Conservation (phyloP, 2,797 vertebrate species). For the Rousettus madagascariensis region DNA sequence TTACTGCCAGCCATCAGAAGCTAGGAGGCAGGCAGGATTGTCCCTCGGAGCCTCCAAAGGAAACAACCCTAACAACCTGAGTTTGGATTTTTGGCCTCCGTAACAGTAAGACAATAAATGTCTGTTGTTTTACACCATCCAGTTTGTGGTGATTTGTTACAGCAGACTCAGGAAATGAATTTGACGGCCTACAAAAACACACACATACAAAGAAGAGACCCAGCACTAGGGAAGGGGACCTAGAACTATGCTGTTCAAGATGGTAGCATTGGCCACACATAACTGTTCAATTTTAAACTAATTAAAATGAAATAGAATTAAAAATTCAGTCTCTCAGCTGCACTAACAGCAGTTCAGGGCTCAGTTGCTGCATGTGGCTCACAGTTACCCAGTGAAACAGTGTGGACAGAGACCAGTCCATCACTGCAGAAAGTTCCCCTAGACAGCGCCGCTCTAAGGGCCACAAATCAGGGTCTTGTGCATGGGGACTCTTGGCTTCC, state of each 20-base stretch:
- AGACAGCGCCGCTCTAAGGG: neutral
- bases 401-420: neutral
- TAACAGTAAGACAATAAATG: neutral
- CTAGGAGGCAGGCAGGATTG: neutral
- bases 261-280: neutral
- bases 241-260: neutral
- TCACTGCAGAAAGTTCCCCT: neutral
- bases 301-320: neutral
- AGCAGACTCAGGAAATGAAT: neutral
- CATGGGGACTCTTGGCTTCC: neutral
- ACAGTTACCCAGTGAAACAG: neutral
- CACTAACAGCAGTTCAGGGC: neutral
- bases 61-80: neutral
- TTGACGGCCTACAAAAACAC: neutral
- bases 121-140: neutral
- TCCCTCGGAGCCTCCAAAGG: neutral
- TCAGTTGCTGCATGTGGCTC: neutral
- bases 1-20: neutral
- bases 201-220: neutral
- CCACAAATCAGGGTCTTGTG: neutral
- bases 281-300: neutral
- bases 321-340: neutral
- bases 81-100: neutral
- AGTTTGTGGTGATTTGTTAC: neutral
- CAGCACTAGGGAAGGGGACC: neutral